Evolutionary conservation across 2,797 vertebrate species (phyloP).

Genomic region (Thunnus albacares): DNA sequence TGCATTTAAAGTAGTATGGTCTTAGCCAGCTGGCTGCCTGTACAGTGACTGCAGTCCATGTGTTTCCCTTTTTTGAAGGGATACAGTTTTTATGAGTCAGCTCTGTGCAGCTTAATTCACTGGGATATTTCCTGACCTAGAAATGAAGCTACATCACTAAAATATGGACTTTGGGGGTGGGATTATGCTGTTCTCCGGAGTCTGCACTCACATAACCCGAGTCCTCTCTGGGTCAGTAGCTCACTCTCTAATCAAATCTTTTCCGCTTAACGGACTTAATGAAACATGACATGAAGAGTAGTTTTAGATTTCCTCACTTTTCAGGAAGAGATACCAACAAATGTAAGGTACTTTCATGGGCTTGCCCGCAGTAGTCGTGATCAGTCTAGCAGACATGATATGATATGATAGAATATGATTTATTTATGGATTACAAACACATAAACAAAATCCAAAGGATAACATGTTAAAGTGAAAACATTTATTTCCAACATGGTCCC

Average conservation of each 20-base stretch:
- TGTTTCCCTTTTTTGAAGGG: not conserved
- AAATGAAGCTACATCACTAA: not conserved
- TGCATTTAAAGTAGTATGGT: not conserved
- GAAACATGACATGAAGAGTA: not conserved
- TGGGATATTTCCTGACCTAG: constrained; percentile 18
- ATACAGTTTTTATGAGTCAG: not conserved
- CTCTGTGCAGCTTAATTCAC: not conserved
- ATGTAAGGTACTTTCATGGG: not conserved
- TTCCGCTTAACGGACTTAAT: not conserved
- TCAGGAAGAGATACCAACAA: not conserved
- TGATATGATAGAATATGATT: not conserved
- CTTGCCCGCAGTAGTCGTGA: not conserved
- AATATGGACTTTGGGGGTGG: not conserved
- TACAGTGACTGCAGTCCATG: not conserved
- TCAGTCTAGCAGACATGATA: too few relatives aligned
- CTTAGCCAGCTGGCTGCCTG: constrained; percentile 1
- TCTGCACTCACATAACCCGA: not conserved
- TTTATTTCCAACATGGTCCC: too few relatives aligned
- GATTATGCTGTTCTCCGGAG: not conserved
- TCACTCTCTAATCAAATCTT: not conserved
- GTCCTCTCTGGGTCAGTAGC: not conserved
- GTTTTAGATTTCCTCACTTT: not conserved
- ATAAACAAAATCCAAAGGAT: too few relatives aligned
- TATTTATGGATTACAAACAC: not conserved
- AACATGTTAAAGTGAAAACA: too few relatives aligned